Base-by-base conservation (phyloP, 64 coral and sea anemone species). In the Porites australiensis region DNA sequence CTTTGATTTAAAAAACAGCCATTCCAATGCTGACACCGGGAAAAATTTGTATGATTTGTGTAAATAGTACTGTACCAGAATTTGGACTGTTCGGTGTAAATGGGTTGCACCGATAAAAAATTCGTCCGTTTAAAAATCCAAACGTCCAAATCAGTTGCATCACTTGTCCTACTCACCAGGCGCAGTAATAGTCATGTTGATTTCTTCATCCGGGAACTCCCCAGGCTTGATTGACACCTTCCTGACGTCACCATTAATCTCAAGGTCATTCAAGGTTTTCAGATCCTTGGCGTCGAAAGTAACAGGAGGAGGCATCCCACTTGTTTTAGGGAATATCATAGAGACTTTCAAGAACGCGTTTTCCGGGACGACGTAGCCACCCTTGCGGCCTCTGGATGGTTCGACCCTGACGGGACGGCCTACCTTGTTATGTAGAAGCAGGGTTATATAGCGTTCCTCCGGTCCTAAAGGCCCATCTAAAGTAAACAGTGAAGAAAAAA, bases 121-220 rank as follows among this genome's bases (percentile, higher is more conserved):
- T 37, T 37, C 27, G 27, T 37, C 27, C 27, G 27, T 37, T 37
- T 37, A 57, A 12, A 6, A 57, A 12, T 57, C 7, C 53, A 12
- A 7, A 12, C 54, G 54, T 57, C 7, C 7, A 9, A 6, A 9
- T 73, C 20, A 9, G 7, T 73, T 9, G 20, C 70, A 73, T 10
- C 70, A 21, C 70, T 20, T 21, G 22, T 50, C 9, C 6, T 54
- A 52, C 93, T 63, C 27, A 95, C 94, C 94, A 79, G 88, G 85
- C 6, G 95, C 95, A 16, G 95, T 98, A 50, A 98, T 94, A 54
- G 91, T 98, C 68, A 98, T 87, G 10, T 98, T 90, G n/a, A 77
- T 82, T 8, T 91, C 86, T 37, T 94, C 67, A 59, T 90, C 92
- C 11, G 83, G 80, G 62, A 83, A 53, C n/a, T 94, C 95, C 13